A percentile compares a stretch with the other conserved stretches of the same genome.
Evolutionary conservation across 2,797 vertebrate genomes (phyloP).

Genomic region (Adrianichthys oophorus): DNA sequence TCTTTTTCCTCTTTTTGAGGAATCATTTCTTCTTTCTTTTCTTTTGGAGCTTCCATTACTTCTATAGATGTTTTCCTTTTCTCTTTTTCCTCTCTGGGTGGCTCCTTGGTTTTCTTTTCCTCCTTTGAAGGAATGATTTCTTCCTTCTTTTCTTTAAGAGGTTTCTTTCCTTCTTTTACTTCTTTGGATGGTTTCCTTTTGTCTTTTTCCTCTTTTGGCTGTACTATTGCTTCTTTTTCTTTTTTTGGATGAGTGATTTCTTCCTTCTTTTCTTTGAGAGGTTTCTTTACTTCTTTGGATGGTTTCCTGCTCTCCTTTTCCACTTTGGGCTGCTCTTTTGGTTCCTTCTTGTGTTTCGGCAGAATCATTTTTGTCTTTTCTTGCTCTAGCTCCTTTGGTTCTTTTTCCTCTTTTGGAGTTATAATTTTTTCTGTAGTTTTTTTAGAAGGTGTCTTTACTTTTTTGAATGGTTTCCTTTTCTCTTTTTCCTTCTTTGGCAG

Average conservation of each 20-base stretch:
- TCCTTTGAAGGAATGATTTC: neutral
- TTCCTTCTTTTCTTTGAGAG: neutral
- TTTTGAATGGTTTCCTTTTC: neutral
- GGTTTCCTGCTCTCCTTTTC: neutral
- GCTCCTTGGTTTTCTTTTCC: neutral
- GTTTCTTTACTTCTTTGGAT: neutral
- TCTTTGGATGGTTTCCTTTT: neutral
- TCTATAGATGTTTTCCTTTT: neutral
- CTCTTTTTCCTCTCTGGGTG: neutral
- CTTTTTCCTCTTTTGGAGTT: neutral
- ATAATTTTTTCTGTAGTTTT: constrained; percentile 1
- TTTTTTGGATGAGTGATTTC: neutral
- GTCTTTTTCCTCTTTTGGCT: neutral
- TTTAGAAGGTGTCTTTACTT: neutral
- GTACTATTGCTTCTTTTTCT: neutral
- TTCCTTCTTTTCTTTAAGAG: neutral
- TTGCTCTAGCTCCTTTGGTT: constrained; percentile 3
- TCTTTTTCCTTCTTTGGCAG: neutral
- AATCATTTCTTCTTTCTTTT: neutral
- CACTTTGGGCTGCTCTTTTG: too few relatives aligned
- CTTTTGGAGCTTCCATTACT: constrained; percentile 5
- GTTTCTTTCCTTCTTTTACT: neutral
- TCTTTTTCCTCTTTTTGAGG: rapidly evolving
- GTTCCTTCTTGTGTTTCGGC: neutral
- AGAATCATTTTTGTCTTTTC: neutral